Evolutionary conservation across 2,888 invertebrate genomes (phyloP).

Genomic region (Agrilus mali): DNA sequence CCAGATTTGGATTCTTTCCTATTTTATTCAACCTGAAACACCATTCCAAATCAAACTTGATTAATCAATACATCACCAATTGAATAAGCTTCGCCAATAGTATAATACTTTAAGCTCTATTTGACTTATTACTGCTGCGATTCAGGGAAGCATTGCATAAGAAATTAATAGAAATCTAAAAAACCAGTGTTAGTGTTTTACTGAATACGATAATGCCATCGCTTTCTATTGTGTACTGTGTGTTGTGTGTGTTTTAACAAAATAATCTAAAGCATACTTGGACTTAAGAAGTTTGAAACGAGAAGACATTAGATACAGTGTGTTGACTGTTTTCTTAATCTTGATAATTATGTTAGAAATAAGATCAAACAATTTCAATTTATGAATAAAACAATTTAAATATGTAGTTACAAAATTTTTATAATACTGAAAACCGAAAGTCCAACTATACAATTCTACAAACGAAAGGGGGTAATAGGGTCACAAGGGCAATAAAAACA

Average conservation of each 20-base stretch:
- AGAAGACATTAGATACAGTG: no score
- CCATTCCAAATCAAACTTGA: no score
- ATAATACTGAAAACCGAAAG: background rate
- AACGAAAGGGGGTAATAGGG: background rate
- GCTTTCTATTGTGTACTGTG: constrained; percentile 16
- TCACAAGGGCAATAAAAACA: no score
- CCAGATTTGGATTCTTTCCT: constrained; percentile 92
- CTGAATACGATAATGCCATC: constrained; percentile 21
- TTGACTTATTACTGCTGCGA: no score
- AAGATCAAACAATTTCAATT: background rate
- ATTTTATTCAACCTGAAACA: constrained; percentile 71
- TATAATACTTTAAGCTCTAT: no score
- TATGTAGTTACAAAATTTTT: background rate
- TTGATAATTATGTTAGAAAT: background rate
- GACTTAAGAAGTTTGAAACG: no score
- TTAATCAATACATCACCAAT: no score
- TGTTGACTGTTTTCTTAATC: background rate
- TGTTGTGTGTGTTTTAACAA: constrained; percentile 1
- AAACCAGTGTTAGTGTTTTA: constrained; percentile 16
- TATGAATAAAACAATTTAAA: no score
- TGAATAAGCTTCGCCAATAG: no score
- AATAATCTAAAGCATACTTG: no score
- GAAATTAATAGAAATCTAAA: no score
- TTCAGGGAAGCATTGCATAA: no score
- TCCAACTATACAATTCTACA: background rate